These are phyloP conservation scores for Lymantria monacha DNA, from an alignment of 2,888 invertebrate genomes.

Conservation along the genomic window DNA sequence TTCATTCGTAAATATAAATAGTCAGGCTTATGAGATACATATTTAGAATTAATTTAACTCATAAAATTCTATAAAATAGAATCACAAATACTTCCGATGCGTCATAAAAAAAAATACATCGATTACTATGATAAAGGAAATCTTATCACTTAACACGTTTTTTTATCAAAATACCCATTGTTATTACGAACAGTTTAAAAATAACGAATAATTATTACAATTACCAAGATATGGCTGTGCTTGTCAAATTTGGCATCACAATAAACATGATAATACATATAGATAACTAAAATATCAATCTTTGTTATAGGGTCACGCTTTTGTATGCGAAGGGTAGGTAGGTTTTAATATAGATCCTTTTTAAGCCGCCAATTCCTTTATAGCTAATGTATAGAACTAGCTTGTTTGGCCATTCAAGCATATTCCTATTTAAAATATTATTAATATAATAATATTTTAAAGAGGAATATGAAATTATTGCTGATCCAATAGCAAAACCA, in stretches of 20 bases:
- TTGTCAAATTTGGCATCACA: neutral
- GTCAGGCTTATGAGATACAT: neutral
- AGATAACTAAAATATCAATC: neutral
- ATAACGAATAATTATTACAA: conserved; percentile 3
- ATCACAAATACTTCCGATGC: neutral
- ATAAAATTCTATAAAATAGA: neutral
- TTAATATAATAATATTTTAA: too few species aligned
- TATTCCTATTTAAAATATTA: too few species aligned
- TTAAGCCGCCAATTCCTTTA: too few species aligned
- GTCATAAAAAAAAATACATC: neutral
- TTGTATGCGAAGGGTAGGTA: too few species aligned
- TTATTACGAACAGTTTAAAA: neutral
- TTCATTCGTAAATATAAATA: too few species aligned
- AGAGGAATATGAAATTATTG: too few species aligned
- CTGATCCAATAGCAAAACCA: too few species aligned
- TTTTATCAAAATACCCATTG: neutral
- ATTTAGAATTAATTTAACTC: neutral
- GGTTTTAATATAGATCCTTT: too few species aligned
- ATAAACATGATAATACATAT: neutral
- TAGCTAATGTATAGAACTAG: too few species aligned
- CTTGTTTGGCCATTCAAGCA: too few species aligned
- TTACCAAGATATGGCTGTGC: neutral
- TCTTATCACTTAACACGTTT: neutral
- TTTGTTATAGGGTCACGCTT: too few species aligned
- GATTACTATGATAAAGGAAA: neutral